Evolutionary conservation across 2,113 vertebrate genomes (phyloP).

Genomic region (Anser brachyrhynchus): DNA sequence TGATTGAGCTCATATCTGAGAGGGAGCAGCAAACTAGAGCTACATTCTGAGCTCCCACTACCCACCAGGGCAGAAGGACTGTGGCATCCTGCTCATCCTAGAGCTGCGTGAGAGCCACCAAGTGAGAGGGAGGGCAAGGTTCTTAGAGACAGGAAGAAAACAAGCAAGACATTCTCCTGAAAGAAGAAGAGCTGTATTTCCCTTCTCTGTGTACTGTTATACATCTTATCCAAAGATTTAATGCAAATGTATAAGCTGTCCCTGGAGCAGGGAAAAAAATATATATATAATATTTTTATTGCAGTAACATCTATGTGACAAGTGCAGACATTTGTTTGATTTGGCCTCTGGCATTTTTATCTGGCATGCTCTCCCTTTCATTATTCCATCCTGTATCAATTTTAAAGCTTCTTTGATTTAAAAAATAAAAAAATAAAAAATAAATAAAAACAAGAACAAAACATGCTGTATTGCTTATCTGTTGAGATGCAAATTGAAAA

Average conservation of each 20-base stretch:
- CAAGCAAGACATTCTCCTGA: not conserved
- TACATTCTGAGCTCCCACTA: not conserved
- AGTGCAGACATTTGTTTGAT: conserved; percentile 48
- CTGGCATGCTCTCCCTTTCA: not conserved
- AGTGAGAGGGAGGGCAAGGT: not conserved
- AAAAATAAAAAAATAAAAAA: too few species aligned
- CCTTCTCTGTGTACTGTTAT: accelerated
- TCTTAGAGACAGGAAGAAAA: not conserved
- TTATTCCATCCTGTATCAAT: not conserved
- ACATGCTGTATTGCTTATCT: not conserved
- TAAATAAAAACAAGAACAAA: not conserved
- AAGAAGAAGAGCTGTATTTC: not conserved
- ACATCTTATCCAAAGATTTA: not conserved
- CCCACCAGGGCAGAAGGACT: not conserved
- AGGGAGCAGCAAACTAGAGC: not conserved
- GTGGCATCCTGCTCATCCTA: not conserved
- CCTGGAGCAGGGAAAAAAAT: not conserved
- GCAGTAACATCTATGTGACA: not conserved
- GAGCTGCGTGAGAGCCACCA: accelerated
- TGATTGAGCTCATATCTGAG: accelerated
- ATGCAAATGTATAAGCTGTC: conserved; percentile 31
- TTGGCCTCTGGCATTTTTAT: conserved; percentile 27
- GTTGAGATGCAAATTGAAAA: not conserved
- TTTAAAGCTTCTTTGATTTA: not conserved
- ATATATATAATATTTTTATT: conserved; percentile 40